Conservation (phyloP, 2,797 vertebrate species). For the Esox lucius region DNA sequence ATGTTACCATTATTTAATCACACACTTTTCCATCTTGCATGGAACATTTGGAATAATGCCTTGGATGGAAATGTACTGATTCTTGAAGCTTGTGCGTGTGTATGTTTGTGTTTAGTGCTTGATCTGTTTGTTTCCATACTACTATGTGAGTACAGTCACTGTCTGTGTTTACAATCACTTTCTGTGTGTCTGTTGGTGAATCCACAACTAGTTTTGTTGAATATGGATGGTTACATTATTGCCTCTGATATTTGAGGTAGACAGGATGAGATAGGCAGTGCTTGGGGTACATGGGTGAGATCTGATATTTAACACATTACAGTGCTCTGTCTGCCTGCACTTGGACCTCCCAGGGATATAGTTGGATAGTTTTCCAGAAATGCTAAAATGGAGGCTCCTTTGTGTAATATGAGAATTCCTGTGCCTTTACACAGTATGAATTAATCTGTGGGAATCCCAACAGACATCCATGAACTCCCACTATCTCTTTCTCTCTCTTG, state of each 20-base stretch:
- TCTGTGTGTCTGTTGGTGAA: background rate
- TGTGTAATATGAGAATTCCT: conserved; percentile 10
- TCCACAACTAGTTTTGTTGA: background rate
- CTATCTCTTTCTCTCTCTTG: background rate
- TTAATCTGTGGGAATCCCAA: conserved; percentile 10
- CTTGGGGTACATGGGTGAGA: conserved; percentile 20
- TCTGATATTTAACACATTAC: conserved; percentile 13
- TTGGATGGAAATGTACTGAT: conserved; percentile 8
- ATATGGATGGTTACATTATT: background rate
- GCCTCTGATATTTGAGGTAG: no score
- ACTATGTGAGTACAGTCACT: background rate
- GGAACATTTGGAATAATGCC: conserved; percentile 20
- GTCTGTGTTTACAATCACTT: background rate
- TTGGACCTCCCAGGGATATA: conserved; percentile 12
- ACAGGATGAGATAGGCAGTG: conserved; percentile 9
- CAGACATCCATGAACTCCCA: conserved; percentile 11
- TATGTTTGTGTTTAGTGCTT: background rate
- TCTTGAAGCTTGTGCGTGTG: background rate
- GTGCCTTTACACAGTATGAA: conserved; percentile 2
- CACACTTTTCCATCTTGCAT: background rate
- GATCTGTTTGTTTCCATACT: background rate
- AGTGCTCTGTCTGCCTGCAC: conserved; percentile 12
- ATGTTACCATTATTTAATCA: conserved; percentile 46
- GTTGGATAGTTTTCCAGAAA: conserved; percentile 26
- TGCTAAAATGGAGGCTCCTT: conserved; percentile 14